A percentile compares a stretch with the other conserved stretches of the same genome.
Conservation (phyloP, 2,888 invertebrate genomes). For the Neoaliturus tenellus region DNA sequence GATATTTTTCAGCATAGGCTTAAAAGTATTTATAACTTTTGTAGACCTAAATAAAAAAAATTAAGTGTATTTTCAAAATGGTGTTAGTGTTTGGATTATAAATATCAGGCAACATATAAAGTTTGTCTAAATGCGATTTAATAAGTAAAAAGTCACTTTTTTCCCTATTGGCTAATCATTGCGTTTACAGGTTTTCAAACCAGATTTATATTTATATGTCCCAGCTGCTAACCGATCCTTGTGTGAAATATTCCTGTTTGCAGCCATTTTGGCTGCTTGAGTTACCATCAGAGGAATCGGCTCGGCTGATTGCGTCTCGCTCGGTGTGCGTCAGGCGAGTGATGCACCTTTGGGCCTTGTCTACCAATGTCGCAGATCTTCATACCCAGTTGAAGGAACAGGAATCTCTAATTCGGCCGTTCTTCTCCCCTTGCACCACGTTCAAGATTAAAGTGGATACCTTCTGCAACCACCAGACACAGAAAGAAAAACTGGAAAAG, state of each 20-base stretch:
- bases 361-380: constrained; percentile 76
- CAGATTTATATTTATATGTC: neutral
- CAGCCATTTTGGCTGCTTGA: constrained; percentile 92
- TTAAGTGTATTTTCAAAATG: no score
- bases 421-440: constrained; percentile 76
- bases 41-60: no score
- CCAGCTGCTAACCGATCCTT: no score
- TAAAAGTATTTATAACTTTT: no score
- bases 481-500: constrained; percentile 87
- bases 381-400: constrained; percentile 80
- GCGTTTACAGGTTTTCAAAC: neutral
- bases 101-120: no score
- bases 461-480: constrained; percentile 90
- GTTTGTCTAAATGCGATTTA: no score
- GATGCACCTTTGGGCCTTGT: constrained; percentile 88
- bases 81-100: no score
- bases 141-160: no score
- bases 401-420: constrained; percentile 74
- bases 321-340: constrained; percentile 87
- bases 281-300: constrained; percentile 82
- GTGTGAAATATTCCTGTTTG: no score
- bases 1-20: no score
- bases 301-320: constrained; percentile 84
- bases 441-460: constrained; percentile 94
- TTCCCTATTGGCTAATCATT: no score